Base-by-base conservation (phyloP, 2,888 invertebrate genomes). In the Clivina fossor region DNA sequence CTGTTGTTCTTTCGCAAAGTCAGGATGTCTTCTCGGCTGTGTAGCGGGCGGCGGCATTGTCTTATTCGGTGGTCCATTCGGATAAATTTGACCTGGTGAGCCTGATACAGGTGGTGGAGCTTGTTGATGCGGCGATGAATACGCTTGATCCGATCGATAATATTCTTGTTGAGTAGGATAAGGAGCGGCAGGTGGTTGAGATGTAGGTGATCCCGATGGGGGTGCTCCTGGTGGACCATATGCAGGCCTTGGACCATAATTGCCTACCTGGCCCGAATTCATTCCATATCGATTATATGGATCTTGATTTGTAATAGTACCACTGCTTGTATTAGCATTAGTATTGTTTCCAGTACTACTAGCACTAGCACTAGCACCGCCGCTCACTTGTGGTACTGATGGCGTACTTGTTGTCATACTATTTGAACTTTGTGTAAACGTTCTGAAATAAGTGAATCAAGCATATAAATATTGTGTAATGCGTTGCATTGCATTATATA, bases 11-110 rank as follows among this genome's bases (percentile, higher is more conserved):
- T 88, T 88, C 65, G 84, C 83, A 77, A 89, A 90, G 76, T 89
- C 89, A 50, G 89, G 90, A 78, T 89, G 90, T 67, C 90, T 78
- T 64, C 89, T 80, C 37, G 86, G 86, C 65, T 87, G 85, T 44
- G 84, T 83, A 61, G 81, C 79, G 67, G 86, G 81, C 41, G 83
- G 81, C 33, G 82, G 82, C 78, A 81, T 78, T 62, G 76, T 77
- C 67, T 81, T 82, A 65, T 77, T 80, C 20, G 75, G 67, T 41
- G 75, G 70, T 11, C 55, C 55, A 22, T 55, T 55, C 15, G 55
- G 55, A 18, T 55, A 55, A 26, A 55, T 55, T 40, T 55, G 55
- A 47, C 40, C 40, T 38, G 55, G 38, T 38, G 55, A 38, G 13
- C 55, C 55, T n/a, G 55, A 20, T 11, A 44, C 55, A 13, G 55